Evolutionary conservation across 1,140 invertebrate genomes (phyloP), one percentile per base, ranked within the genome.

Genomic region (Trichoplusia ni): DNA sequence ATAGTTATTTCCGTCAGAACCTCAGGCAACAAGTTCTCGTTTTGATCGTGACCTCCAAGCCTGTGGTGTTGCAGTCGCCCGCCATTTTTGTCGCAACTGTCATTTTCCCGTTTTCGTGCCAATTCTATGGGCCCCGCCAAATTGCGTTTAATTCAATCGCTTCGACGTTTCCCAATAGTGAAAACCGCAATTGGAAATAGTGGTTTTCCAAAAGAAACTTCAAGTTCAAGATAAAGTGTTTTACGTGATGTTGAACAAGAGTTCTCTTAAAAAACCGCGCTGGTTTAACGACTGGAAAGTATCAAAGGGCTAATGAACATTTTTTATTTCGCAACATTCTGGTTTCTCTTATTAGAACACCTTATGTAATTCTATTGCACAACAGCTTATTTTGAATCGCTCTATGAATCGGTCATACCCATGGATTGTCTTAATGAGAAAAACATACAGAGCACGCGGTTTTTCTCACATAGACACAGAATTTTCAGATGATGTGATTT

Each of bases 161-260:
- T 40, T 27, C 19, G 35, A 31, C 54, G 35, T 18, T 33, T 21
- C 7, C 60, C 49, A 38, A 64, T 61, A 46, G 53, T 60, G 58
- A 54, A 67, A 72, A 71, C 68, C 64, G 60, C 68, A 68, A 65
- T 49, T 35, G 42, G 51, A 7, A 58, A 59, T 49, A 16, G 29
- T 16, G 42, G 46, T 77, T 73, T 69, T 56, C 51, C 64, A 58
- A 69, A 65, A 69, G 40, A 69, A 72, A 72, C 49, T 64, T 65
- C 71, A 74, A 77, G 75, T 77, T 77, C 72, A 77, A 71, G 74
- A 71, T 64, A 67, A 27, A 18, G 11, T 33, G 11, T 33, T 33
- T 49, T 29, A 29, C n/a, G 51, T 56, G 27, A 56, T 27, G 47
- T 51, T 19, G 47, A 8, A 51, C 33, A 35, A 11, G 21, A 33